Conservation (phyloP, 2,797 vertebrate genomes). For the Agapornis canus region DNA sequence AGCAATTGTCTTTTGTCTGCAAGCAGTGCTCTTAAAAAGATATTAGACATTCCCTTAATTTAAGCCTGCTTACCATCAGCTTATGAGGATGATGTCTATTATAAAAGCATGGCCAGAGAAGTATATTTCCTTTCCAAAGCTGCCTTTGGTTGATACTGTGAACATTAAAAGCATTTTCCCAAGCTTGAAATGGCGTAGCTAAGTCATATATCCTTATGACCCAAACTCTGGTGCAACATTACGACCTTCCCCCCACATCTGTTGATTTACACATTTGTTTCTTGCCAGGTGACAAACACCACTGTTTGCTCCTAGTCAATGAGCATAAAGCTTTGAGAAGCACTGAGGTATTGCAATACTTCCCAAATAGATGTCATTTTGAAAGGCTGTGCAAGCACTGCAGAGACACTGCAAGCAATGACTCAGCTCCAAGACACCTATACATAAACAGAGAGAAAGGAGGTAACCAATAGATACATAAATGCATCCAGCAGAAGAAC, state of each 20-base stretch:
- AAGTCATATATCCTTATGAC: background rate
- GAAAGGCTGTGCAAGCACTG: background rate
- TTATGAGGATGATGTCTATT: background rate
- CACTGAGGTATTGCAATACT: background rate
- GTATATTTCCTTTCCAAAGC: background rate
- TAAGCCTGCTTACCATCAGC: background rate
- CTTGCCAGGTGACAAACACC: background rate
- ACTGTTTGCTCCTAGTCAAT: background rate
- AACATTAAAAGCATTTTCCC: background rate
- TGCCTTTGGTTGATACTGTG: background rate
- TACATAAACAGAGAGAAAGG: background rate
- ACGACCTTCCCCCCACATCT: background rate
- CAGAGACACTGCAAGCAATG: background rate
- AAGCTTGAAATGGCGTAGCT: background rate
- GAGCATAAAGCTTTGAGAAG: background rate
- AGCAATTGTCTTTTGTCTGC: background rate
- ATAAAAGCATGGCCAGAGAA: background rate
- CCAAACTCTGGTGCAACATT: background rate
- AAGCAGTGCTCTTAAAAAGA: background rate
- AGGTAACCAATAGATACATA: background rate
- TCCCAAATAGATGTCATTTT: background rate
- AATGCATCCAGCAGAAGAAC: background rate
- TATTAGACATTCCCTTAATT: constrained; percentile 1
- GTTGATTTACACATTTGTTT: background rate
- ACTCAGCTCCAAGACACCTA: background rate